phyloP scores from a whole-genome alignment of 1,140 invertebrate species.

The Manduca sexta region DNA sequence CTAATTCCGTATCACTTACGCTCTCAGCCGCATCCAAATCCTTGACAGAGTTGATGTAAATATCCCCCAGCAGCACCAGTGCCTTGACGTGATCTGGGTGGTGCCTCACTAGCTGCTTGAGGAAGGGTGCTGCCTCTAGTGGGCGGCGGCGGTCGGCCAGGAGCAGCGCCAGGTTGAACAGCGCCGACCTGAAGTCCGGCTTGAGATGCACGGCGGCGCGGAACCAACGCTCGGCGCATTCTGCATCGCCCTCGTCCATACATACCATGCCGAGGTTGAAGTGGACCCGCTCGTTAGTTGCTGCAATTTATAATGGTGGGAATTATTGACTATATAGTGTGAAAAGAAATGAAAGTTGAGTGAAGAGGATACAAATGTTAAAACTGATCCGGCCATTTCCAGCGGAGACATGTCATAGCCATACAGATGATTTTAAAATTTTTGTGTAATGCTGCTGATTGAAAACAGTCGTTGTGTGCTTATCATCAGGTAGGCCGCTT shows the following conservation, averaged over 20 bases:
- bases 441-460: too few species aligned
- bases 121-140: constrained; percentile 92
- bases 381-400: too few species aligned
- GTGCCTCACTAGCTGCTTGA: constrained; percentile 92
- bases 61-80: constrained; percentile 94
- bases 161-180: constrained; percentile 95
- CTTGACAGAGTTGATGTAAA: constrained; percentile 97
- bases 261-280: constrained; percentile 97
- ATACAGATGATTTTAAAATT: too few species aligned
- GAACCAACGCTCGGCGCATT: constrained; percentile 93
- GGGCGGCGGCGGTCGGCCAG: constrained; percentile 91
- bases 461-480: too few species aligned
- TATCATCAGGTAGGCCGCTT: too few species aligned
- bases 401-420: too few species aligned
- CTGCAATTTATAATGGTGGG: constrained; percentile 44
- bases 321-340: too few species aligned
- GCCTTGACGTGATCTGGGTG: constrained; percentile 97
- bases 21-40: constrained; percentile 94
- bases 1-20: constrained; percentile 76
- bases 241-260: constrained; percentile 93
- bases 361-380: too few species aligned
- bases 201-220: constrained; percentile 88
- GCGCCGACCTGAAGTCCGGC: constrained; percentile 90
- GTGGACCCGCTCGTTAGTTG: constrained; percentile 90
- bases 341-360: too few species aligned